Conservation (phyloP, 2,888 invertebrate species). For the Catocala sponsa region DNA sequence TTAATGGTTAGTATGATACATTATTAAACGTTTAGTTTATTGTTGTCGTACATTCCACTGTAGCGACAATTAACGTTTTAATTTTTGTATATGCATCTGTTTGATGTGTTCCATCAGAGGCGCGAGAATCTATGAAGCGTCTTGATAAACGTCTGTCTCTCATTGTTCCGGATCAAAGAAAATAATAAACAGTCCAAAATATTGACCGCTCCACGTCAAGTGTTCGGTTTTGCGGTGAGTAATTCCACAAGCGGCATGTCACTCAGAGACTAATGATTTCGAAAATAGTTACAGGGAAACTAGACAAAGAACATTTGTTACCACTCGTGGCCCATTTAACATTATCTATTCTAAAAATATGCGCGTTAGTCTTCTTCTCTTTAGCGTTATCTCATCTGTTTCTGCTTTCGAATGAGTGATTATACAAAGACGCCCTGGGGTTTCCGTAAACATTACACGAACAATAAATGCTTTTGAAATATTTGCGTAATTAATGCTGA, state of each 20-base stretch:
- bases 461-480: neutral
- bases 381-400: conserved; percentile 18
- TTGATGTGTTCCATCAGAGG: conserved; percentile 72
- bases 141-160: conserved; percentile 70
- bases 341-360: conserved; percentile 59
- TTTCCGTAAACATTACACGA: neutral
- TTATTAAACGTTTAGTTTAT: conserved; percentile 51
- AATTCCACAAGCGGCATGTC: conserved; percentile 70
- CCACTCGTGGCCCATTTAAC: conserved; percentile 59
- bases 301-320: conserved; percentile 63
- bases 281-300: conserved; percentile 71
- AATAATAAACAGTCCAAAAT: conserved; percentile 80
- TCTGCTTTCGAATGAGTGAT: neutral
- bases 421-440: neutral
- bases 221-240: conserved; percentile 74
- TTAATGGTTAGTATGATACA: conserved; percentile 34
- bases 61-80: conserved; percentile 69
- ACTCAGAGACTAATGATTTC: conserved; percentile 71
- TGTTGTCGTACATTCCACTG: conserved; percentile 57
- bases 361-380: conserved; percentile 42
- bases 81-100: conserved; percentile 69
- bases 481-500: no score
- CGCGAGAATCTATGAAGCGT: conserved; percentile 72
- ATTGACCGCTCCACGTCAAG: conserved; percentile 75
- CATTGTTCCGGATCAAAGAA: conserved; percentile 79